A percentile compares a stretch with the other conserved stretches of the same genome.
Conservation (phyloP, 2,797 vertebrate species). For the Danio choprae region DNA sequence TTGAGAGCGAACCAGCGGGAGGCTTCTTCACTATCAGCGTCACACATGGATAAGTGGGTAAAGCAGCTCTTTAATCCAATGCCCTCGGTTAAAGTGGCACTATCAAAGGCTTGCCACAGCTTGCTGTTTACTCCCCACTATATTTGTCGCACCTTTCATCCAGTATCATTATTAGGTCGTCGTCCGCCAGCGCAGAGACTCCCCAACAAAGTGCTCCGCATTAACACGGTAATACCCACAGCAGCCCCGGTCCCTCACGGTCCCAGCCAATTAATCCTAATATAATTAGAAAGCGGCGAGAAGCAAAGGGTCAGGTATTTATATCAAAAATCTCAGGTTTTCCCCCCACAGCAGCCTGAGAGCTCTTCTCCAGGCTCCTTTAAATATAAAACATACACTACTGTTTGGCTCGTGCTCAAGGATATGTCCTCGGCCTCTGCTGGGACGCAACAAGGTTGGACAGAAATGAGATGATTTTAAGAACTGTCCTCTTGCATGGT, state of each 20-base stretch:
- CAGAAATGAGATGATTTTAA: slow-evolving; percentile 58
- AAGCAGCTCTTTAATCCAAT: slow-evolving; percentile 37
- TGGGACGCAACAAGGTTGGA: slow-evolving; percentile 51
- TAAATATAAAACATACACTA: slow-evolving; percentile 63
- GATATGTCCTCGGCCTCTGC: slow-evolving; percentile 60
- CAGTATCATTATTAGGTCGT: slow-evolving; percentile 74
- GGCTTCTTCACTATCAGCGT: slow-evolving; percentile 37
- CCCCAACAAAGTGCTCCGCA: slow-evolving; percentile 63
- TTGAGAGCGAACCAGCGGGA: slow-evolving; percentile 20
- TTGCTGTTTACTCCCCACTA: slow-evolving; percentile 48
- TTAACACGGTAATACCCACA: slow-evolving; percentile 64
- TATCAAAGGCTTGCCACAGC: slow-evolving; percentile 55
- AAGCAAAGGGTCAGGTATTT: slow-evolving; percentile 72
- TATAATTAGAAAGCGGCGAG: slow-evolving; percentile 77
- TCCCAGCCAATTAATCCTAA: slow-evolving; percentile 79
- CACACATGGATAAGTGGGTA: slow-evolving; percentile 43
- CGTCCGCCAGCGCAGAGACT: slow-evolving; percentile 58
- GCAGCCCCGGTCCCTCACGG: slow-evolving; percentile 67
- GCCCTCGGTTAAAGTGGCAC: slow-evolving; percentile 55
- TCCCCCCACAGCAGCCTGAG: slow-evolving; percentile 26
- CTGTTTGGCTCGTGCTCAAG: slow-evolving; percentile 67
- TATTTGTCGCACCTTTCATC: slow-evolving; percentile 72
- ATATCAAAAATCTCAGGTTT: slow-evolving; percentile 65
- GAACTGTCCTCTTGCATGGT: slow-evolving; percentile 24
- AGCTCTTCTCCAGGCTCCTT: slow-evolving; percentile 55